A percentile compares a stretch with the other conserved stretches of the same genome.
phyloP scores from a whole-genome alignment of 2,797 vertebrate species.

The Hoplostethus mediterraneus region DNA sequence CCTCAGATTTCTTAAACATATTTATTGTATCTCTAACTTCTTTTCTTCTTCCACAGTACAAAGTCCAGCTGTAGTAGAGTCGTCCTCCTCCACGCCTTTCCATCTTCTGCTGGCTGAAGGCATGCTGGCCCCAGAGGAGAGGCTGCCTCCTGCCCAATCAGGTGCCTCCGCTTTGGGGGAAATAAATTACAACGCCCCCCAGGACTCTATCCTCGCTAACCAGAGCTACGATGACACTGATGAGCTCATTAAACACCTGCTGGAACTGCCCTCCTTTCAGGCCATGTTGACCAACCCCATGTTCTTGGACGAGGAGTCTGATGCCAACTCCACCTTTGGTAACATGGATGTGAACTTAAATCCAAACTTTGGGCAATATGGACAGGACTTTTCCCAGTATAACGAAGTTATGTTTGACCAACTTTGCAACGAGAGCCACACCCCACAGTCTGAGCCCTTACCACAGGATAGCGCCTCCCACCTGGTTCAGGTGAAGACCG shows the following conservation, averaged over 20 bases:
- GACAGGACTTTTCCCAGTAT: conserved; percentile 73
- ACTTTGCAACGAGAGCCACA: conserved; percentile 78
- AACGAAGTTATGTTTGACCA: conserved; percentile 82
- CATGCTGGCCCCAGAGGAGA: conserved; percentile 46
- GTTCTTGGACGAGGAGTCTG: conserved; percentile 30
- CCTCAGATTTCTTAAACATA: not conserved
- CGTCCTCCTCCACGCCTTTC: conserved; percentile 19
- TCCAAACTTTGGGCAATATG: conserved; percentile 31
- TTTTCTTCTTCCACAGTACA: conserved; percentile 54
- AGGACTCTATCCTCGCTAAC: conserved; percentile 46
- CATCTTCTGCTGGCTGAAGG: conserved; percentile 22
- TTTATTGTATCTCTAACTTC: conserved; percentile 32
- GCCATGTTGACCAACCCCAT: conserved; percentile 34
- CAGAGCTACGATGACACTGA: conserved; percentile 6
- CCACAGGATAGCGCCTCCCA: conserved; percentile 50
- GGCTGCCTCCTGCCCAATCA: conserved; percentile 15
- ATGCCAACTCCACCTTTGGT: conserved; percentile 33
- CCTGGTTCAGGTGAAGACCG: conserved; percentile 72
- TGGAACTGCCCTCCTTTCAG: conserved; percentile 38
- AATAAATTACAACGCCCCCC: conserved; percentile 48
- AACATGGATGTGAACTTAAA: conserved; percentile 70
- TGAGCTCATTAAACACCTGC: conserved; percentile 29
- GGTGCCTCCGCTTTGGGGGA: conserved; percentile 31
- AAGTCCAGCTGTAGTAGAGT: conserved; percentile 49
- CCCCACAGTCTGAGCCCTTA: conserved; percentile 48